Conservation (phyloP, 23 tunicate species). For the Botrylloides violaceus region DNA sequence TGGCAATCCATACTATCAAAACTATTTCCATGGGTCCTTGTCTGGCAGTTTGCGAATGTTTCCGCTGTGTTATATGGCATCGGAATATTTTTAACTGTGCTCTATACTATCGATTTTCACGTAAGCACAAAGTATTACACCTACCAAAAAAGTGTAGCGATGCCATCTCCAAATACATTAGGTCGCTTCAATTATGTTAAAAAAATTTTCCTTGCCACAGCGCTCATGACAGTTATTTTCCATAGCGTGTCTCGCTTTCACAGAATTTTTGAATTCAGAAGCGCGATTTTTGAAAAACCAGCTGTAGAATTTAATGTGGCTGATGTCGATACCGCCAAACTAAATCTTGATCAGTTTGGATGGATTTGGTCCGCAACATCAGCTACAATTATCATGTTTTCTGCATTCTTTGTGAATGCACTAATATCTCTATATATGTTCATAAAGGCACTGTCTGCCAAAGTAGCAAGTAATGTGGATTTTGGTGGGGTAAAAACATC, state of each 20-base stretch:
- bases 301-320: not conserved
- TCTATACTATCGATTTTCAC: not conserved
- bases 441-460: not conserved
- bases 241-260: not conserved
- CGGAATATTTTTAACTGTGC: not conserved
- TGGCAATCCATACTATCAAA: not conserved
- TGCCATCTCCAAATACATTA: not conserved
- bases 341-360: not conserved
- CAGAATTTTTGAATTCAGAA: not conserved
- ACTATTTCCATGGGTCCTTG: constrained; percentile 2
- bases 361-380: not conserved
- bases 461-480: not conserved
- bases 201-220: not conserved
- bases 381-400: not conserved
- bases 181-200: not conserved
- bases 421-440: not conserved
- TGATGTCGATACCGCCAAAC: not conserved
- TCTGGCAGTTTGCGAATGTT: constrained; percentile 11
- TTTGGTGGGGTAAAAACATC: not conserved
- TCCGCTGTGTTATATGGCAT: constrained; percentile 1
- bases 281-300: not conserved
- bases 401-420: not conserved
- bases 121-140: not conserved
- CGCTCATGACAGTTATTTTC: not conserved
- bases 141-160: not conserved